Evolutionary conservation across 2,113 vertebrate species (phyloP).

Genomic region (Rana temporaria): DNA sequence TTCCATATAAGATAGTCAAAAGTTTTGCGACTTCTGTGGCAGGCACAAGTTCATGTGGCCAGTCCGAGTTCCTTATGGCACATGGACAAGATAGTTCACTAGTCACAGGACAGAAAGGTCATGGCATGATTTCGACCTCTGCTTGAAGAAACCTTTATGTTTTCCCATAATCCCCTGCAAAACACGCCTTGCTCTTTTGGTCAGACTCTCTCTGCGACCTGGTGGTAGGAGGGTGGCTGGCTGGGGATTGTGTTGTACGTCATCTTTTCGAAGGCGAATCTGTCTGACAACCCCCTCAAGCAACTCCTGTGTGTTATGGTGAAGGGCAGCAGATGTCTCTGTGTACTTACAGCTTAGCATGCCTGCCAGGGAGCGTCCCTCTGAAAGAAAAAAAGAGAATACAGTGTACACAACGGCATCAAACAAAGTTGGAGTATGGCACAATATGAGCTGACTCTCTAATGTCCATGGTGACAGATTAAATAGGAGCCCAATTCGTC

Average conservation of each 20-base stretch:
- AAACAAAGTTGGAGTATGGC: background rate
- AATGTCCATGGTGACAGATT: background rate
- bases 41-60: background rate
- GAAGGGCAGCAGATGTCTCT: conserved; percentile 86
- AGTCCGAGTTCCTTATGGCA: background rate
- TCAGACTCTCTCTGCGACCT: conserved; percentile 79
- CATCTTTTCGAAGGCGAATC: conserved; percentile 72
- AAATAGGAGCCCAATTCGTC: background rate
- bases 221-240: conserved; percentile 60
- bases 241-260: conserved; percentile 28
- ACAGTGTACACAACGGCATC: background rate
- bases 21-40: conserved; percentile 56
- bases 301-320: conserved; percentile 83
- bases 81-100: background rate
- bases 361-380: conserved; percentile 81
- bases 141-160: conserved; percentile 82
- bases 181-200: conserved; percentile 85
- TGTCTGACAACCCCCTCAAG: conserved; percentile 82
- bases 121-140: conserved; percentile 87
- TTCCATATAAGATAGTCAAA: background rate
- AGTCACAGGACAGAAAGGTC: conserved; percentile 80
- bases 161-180: conserved; percentile 83
- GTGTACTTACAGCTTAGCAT: conserved; percentile 84
- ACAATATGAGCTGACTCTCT: background rate
- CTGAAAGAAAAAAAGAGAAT: conserved; percentile 64